Base-by-base conservation (phyloP, 2,797 vertebrate species). In the Paratrypauchen microcephalus region DNA sequence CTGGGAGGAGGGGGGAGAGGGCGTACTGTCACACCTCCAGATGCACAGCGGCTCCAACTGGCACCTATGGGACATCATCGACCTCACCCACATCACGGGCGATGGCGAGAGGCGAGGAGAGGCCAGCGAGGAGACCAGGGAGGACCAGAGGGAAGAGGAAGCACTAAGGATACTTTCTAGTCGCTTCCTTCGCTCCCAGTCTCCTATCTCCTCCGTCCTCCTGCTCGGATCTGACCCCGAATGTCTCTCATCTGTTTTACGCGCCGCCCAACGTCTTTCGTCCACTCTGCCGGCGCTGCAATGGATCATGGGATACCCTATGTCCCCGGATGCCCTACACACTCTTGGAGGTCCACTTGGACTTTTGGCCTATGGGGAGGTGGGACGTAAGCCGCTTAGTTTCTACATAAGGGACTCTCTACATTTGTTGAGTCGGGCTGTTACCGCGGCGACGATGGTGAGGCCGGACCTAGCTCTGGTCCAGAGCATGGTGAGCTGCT, bases 251-350 rank as follows among this genome's bases (percentile, higher is more conserved):
- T 92, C 86, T 0, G 69, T 97, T 61, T 91, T 99, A 62, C 85
- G 66, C 55, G 93, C 75, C 0, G 95, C 92, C 0, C 91, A 93
- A 28, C 91, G 88, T 11, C 50, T 91, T 1, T 91, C 93, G 8
- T 80, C 93, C 23, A 74, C 79, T 0, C 86, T 72, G 0, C 95
- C 93, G 0, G 94, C 95, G 0, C 85, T 95, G 60, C 95, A 92
- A 75, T 98, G 97, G 97, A 76, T 98, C 73, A 89, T 97, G 91
- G 97, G 96, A 75, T 94, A 94, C 15, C 96, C 96, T 0, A 88
- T 97, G 74, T 93, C 91, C 0, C 83, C 95, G 0, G 85, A 93
- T 0, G 94, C 94, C 0, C 91, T 98, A 58, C 95, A 95, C 82
- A 95, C 94, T 0, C 83, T 94, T 0, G 95, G 95, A 16, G 91